Evolutionary conservation across 2,113 vertebrate species (phyloP), one percentile per base, ranked within the genome.

Genomic region (Tachycineta bicolor): DNA sequence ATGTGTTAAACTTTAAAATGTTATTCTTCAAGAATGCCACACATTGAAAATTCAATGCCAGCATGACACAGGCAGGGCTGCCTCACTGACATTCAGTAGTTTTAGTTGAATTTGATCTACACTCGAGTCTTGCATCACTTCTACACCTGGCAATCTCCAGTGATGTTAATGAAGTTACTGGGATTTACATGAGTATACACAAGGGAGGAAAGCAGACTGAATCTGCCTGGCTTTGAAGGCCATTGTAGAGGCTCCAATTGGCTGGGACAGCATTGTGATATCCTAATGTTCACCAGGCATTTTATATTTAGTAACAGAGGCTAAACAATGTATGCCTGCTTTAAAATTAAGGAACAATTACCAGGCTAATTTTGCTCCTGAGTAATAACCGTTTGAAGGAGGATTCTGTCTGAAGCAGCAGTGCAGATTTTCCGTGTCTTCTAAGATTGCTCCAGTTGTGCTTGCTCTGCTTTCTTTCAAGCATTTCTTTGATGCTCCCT

Each of bases 401-500:
- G 69, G 34, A 75, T 33, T 83, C 43, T 75, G 44, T 88, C 65
- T 94, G 59, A 37, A 86, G 79, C 29, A 21, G 64, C 77, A 53
- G 49, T 12, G 41, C 68, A 58, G 68, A 26, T 71, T 83, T 91
- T 88, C 44, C 58, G 21, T 75, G 24, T 65, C 73, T 80, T 65
- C n/a, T 39, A 37, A 79, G 58, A 74, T 47, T 62, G n/a, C 59
- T 92, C 14, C 55, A 52, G 10, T 19, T 82, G 50, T 77, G 60
- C 80, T 85, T 64, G 34, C 67, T 62, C 31, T 74, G 80, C 77
- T 79, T 76, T 89, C 90, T 73, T 70, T 23, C 5, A 7, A 77
- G 39, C 52, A 5, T 68, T 93, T 94, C 91, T 96, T 95, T 96
- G 89, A 89, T 94, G 89, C 79, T 90, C 3, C 53, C 63, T 94